Conservation (phyloP, 2,113 vertebrate genomes). For the Sinocyclocheilus rhinocerous region DNA sequence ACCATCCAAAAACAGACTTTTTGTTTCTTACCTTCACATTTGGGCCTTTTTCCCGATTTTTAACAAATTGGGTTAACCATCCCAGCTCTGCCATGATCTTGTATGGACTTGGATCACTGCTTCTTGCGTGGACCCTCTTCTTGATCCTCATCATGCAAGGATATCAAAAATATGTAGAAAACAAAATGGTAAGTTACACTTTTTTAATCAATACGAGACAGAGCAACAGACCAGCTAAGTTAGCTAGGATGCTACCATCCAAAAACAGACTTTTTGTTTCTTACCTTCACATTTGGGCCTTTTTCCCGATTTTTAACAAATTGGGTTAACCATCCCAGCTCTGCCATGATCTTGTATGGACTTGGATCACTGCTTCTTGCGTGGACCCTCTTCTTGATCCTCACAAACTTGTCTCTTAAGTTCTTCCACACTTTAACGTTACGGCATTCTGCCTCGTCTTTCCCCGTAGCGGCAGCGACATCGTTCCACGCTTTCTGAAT, state of each 20-base stretch:
- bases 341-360: not conserved
- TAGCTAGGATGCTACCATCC: not conserved
- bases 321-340: not conserved
- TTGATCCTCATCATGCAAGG: not conserved
- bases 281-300: not conserved
- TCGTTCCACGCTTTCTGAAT: not conserved
- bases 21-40: too few relatives aligned
- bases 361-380: not conserved
- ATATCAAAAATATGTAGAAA: not conserved
- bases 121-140: too few relatives aligned
- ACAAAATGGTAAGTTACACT: not conserved
- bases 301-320: not conserved
- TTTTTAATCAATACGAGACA: not conserved
- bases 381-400: conserved; percentile 7
- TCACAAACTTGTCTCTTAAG: conserved; percentile 22
- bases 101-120: too few relatives aligned
- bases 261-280: not conserved
- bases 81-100: too few relatives aligned
- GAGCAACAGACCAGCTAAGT: not conserved
- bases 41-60: too few relatives aligned
- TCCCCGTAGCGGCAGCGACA: not conserved
- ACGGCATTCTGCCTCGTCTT: not conserved
- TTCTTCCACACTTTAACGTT: conserved; percentile 6
- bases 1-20: too few relatives aligned
- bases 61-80: too few relatives aligned